These are phyloP conservation scores for Pseudonaja textilis DNA, from an alignment of 2,113 vertebrate species.

Conservation along the genomic window DNA sequence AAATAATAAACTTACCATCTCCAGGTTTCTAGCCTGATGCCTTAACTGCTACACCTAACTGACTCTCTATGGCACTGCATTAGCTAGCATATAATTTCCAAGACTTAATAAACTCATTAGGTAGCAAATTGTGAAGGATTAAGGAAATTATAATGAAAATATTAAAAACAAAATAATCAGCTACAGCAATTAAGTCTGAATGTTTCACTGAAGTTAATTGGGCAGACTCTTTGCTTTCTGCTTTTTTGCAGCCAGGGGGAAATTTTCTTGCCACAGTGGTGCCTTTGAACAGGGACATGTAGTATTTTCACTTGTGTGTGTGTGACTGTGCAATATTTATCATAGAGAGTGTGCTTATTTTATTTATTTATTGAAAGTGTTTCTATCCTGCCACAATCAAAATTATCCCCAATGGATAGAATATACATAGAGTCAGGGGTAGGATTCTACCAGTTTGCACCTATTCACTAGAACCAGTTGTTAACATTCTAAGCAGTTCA, in stretches of 20 bases:
- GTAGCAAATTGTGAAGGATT: slow-evolving; percentile 41
- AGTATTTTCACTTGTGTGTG: neutral
- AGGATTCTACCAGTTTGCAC: too few species aligned
- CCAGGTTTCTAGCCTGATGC: neutral
- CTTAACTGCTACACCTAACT: neutral
- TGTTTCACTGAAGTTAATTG: slow-evolving; percentile 4
- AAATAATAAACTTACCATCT: neutral
- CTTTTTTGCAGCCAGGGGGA: neutral
- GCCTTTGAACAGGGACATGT: neutral
- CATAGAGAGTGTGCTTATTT: neutral
- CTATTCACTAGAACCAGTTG: too few species aligned
- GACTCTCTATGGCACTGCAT: neutral
- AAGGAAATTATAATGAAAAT: slow-evolving; percentile 35
- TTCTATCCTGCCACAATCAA: neutral
- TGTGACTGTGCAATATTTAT: neutral
- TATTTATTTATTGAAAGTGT: neutral
- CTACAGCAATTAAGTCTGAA: slow-evolving; percentile 14
- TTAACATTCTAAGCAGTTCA: too few species aligned
- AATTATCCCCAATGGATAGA: neutral
- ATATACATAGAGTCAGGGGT: neutral
- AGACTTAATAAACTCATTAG: slow-evolving; percentile 43
- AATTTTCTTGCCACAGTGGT: neutral
- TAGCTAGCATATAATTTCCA: neutral
- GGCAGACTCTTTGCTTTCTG: neutral
- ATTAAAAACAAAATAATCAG: slow-evolving; percentile 12